These are phyloP conservation scores for Aphrocallistes beatrix DNA, from an alignment of 37 sponge, comb jelly and placozoan genomes.

Conservation along the genomic window DNA sequence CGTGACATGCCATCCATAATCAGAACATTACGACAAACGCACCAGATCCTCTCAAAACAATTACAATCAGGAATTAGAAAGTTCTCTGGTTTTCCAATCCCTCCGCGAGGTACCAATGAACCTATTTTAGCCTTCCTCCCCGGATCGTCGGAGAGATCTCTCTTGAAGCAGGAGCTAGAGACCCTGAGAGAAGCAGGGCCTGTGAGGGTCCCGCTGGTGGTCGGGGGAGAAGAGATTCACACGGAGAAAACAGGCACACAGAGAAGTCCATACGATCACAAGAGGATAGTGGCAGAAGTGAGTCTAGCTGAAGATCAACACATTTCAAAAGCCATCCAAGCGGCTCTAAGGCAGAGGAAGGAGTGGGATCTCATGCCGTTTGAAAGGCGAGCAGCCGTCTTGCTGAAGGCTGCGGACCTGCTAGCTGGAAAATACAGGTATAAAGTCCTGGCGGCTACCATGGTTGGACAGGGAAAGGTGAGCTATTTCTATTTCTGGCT, in stretches of 20 bases:
- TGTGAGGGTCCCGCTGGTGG: constrained; percentile 51
- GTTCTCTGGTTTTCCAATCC: background rate
- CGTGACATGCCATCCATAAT: too few relatives aligned
- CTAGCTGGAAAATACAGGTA: constrained; percentile 63
- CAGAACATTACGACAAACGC: too few relatives aligned
- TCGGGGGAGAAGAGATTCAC: constrained; percentile 70
- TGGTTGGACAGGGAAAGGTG: constrained; percentile 72
- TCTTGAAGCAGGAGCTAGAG: constrained; percentile 35
- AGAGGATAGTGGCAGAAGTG: background rate
- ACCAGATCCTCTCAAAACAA: too few relatives aligned
- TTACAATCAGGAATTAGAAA: too few relatives aligned
- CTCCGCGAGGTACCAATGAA: constrained; percentile 52
- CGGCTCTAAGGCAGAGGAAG: constrained; percentile 46
- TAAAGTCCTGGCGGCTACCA: constrained; percentile 73
- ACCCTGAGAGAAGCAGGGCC: background rate
- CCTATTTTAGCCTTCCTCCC: constrained; percentile 56
- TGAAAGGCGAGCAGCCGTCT: constrained; percentile 71
- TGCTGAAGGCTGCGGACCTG: constrained; percentile 69
- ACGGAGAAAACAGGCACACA: constrained; percentile 36
- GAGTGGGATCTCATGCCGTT: constrained; percentile 82
- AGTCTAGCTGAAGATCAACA: constrained; percentile 10
- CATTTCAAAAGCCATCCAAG: constrained; percentile 67
- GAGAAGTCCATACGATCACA: background rate
- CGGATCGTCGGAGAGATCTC: constrained; percentile 47
- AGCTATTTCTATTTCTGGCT: constrained; percentile 4